Evolutionary conservation across 2,888 invertebrate species (phyloP).

Genomic region (Pseudanteris insignis): DNA sequence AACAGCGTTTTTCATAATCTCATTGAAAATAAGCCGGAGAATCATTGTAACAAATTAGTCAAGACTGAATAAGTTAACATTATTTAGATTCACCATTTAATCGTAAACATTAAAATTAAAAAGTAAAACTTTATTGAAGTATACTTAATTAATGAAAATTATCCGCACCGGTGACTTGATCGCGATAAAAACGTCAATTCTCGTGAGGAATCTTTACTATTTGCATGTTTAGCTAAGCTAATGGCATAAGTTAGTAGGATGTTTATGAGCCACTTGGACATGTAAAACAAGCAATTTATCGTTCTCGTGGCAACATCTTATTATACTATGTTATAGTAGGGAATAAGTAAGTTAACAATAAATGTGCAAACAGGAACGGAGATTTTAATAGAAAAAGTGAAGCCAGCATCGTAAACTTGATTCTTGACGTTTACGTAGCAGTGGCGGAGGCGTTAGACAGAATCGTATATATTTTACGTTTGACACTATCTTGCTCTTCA

Average conservation of each 20-base stretch:
- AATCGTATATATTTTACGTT: conserved; percentile 11
- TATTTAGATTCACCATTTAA: too few relatives aligned
- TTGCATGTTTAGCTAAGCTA: conserved; percentile 19
- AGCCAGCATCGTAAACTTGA: conserved; percentile 25
- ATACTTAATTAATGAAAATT: too few relatives aligned
- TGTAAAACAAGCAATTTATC: conserved; percentile 36
- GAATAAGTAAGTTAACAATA: conserved; percentile 21
- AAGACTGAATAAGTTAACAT: too few relatives aligned
- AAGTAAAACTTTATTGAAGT: too few relatives aligned
- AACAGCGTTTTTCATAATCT: too few relatives aligned
- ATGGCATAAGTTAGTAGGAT: conserved; percentile 21
- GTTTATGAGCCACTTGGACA: conserved; percentile 35
- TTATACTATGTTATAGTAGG: conserved; percentile 30
- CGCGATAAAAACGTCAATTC: not conserved
- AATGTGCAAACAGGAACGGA: conserved; percentile 4
- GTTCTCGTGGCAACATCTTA: conserved; percentile 36
- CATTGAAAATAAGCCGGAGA: too few relatives aligned
- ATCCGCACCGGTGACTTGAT: not conserved
- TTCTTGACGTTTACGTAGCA: conserved; percentile 6
- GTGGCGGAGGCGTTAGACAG: conserved; percentile 18
- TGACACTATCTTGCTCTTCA: conserved; percentile 19
- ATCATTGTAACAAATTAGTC: too few relatives aligned
- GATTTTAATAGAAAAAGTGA: conserved; percentile 20
- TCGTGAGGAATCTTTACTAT: conserved; percentile 24
- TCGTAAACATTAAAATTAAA: too few relatives aligned